A percentile compares a stretch with the other conserved stretches of the same genome.
Conservation (phyloP, 2,888 invertebrate species). For the Lasioglossum morio region DNA sequence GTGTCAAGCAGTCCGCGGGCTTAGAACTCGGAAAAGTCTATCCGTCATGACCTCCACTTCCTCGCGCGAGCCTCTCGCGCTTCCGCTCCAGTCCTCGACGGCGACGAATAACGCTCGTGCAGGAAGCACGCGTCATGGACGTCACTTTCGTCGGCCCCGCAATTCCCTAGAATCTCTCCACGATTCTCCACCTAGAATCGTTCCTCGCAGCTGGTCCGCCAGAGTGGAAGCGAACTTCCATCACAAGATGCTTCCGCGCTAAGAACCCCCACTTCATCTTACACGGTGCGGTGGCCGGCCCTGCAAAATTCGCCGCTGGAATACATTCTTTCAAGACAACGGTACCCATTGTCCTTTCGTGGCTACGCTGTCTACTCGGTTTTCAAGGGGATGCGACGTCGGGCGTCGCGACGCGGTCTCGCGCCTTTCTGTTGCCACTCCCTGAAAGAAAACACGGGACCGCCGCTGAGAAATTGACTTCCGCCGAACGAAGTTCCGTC, state of each 20-base stretch:
- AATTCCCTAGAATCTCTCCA: conserved; percentile 52
- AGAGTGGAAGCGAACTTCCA: conserved; percentile 61
- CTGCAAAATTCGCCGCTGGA: conserved; percentile 45
- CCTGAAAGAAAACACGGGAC: conserved; percentile 25
- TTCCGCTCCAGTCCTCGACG: conserved; percentile 39
- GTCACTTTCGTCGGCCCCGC: conserved; percentile 50
- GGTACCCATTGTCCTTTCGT: conserved; percentile 28
- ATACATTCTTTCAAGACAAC: conserved; percentile 52
- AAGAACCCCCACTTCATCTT: conserved; percentile 62
- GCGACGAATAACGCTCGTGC: conserved; percentile 52
- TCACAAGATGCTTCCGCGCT: conserved; percentile 74
- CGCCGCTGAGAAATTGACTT: conserved; percentile 56
- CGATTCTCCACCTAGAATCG: conserved; percentile 12
- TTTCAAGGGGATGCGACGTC: conserved; percentile 28
- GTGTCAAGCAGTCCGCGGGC: conserved; percentile 11
- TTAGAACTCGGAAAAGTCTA: conserved; percentile 55
- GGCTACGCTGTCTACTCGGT: conserved; percentile 21
- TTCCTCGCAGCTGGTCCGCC: conserved; percentile 64
- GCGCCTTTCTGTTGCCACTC: conserved; percentile 19
- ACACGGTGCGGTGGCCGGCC: conserved; percentile 42
- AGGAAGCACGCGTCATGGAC: conserved; percentile 42
- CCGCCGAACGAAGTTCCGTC: conserved; percentile 13
- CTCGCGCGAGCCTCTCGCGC: conserved; percentile 40
- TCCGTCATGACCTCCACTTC: conserved; percentile 68
- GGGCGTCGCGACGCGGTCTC: background rate